These are phyloP conservation scores for Lacanobia oleracea DNA, from an alignment of 2,888 invertebrate species.

Conservation along the genomic window DNA sequence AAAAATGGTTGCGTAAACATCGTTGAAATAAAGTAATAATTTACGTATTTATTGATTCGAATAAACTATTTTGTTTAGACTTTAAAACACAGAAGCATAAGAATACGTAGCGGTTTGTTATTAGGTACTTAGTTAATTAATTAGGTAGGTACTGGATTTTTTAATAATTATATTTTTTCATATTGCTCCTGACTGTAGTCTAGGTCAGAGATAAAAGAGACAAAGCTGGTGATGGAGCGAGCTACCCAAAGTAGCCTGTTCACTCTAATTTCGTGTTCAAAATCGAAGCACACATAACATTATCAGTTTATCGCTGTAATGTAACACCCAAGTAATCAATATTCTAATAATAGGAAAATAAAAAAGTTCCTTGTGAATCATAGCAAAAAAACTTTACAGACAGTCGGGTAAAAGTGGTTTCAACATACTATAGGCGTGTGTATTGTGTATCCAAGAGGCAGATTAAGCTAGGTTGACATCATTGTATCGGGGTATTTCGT, in stretches of 20 bases:
- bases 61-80: background rate
- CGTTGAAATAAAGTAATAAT: background rate
- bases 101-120: background rate
- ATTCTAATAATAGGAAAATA: background rate
- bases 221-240: too few species aligned
- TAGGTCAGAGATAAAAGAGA: too few species aligned
- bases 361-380: background rate
- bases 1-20: conserved; percentile 7
- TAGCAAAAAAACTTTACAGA: background rate
- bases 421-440: too few species aligned
- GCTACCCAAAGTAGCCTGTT: too few species aligned
- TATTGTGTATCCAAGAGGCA: too few species aligned
- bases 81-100: too few species aligned
- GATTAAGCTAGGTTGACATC: background rate
- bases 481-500: too few species aligned
- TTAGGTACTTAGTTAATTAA: background rate
- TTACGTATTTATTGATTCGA: background rate
- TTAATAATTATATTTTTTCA: too few species aligned
- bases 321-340: background rate
- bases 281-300: background rate
- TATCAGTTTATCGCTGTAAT: background rate
- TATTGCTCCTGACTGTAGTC: too few species aligned
- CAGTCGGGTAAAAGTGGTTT: too few species aligned
- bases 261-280: background rate
- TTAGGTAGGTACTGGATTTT: too few species aligned